phyloP scores from a whole-genome alignment of 2,888 invertebrate species.

The Caenorhabditis doughertyi region DNA sequence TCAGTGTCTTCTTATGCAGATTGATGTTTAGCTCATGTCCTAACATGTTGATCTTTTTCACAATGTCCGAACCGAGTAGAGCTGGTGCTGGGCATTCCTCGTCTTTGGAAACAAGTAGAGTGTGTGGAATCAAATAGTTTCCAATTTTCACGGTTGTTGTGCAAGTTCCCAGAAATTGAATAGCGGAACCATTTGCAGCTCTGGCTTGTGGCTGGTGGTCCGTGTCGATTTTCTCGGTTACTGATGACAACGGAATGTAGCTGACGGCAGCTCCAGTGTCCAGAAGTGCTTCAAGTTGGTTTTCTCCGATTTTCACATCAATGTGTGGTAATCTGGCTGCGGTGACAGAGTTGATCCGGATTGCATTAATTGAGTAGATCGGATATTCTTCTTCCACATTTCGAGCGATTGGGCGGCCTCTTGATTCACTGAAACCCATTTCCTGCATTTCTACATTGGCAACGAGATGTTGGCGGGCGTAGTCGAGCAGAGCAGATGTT shows the following conservation, averaged over 20 bases:
- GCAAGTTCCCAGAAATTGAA: constrained; percentile 14
- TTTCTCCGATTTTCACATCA: not conserved
- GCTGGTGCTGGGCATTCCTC: constrained; percentile 2
- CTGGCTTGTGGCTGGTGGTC: not conserved
- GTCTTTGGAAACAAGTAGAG: not conserved
- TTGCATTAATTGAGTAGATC: not conserved
- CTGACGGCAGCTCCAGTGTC: constrained; percentile 17
- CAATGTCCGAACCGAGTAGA: constrained; percentile 12
- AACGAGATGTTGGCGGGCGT: not conserved
- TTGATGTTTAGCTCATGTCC: constrained; percentile 5
- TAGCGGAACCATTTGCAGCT: constrained; percentile 6
- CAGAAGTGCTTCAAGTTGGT: not conserved
- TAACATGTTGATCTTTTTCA: not conserved
- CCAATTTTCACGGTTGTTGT: not conserved
- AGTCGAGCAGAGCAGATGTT: not conserved
- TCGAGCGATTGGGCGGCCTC: not conserved
- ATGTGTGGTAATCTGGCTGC: not conserved
- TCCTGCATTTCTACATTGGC: not conserved
- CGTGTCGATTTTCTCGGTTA: not conserved
- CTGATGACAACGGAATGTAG: not conserved
- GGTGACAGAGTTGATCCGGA: not conserved
- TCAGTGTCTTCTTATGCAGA: not conserved
- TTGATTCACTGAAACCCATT: too few species aligned
- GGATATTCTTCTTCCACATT: not conserved
- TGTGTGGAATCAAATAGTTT: not conserved